phyloP scores from a whole-genome alignment of 2,797 vertebrate species.

The Apogon talboti region DNA sequence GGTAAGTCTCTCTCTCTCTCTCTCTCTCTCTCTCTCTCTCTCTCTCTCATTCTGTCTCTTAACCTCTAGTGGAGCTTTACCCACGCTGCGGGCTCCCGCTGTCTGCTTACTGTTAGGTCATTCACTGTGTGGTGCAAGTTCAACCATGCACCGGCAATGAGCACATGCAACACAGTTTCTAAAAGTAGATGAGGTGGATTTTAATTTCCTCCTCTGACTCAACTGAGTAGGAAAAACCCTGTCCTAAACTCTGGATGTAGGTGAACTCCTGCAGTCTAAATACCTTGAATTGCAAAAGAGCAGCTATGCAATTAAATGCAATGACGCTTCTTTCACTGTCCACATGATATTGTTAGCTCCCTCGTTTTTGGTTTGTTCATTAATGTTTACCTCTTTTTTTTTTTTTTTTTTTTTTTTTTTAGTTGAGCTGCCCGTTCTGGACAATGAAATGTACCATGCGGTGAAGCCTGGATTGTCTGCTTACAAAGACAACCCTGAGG shows the following conservation, averaged over 20 bases:
- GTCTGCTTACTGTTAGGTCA: constrained; percentile 71
- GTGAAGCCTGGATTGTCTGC: constrained; percentile 97
- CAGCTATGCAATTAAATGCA: constrained; percentile 33
- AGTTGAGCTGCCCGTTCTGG: constrained; percentile 90
- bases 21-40: constrained; percentile 16
- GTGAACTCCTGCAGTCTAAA: constrained; percentile 47
- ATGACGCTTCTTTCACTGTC: constrained; percentile 8
- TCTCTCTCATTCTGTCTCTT: constrained; percentile 11
- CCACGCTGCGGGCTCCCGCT: constrained; percentile 58
- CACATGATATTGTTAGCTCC: neutral
- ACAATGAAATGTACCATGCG: constrained; percentile 95
- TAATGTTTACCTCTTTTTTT: constrained; percentile 41
- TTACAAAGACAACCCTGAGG: constrained; percentile 91
- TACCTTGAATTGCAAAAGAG: constrained; percentile 21
- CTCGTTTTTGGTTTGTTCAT: constrained; percentile 34
- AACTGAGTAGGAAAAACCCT: constrained; percentile 54
- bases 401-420: constrained; percentile 42
- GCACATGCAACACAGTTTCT: constrained; percentile 47
- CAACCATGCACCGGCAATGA: constrained; percentile 62
- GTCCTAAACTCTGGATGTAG: constrained; percentile 49
- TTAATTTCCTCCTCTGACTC: constrained; percentile 66
- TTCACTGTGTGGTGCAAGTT: constrained; percentile 72
- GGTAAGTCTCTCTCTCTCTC: constrained; percentile 78
- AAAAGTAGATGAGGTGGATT: constrained; percentile 65
- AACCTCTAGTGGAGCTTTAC: constrained; percentile 30